phyloP scores from a whole-genome alignment of 2,797 vertebrate genomes.

The Fundulus diaphanus region DNA sequence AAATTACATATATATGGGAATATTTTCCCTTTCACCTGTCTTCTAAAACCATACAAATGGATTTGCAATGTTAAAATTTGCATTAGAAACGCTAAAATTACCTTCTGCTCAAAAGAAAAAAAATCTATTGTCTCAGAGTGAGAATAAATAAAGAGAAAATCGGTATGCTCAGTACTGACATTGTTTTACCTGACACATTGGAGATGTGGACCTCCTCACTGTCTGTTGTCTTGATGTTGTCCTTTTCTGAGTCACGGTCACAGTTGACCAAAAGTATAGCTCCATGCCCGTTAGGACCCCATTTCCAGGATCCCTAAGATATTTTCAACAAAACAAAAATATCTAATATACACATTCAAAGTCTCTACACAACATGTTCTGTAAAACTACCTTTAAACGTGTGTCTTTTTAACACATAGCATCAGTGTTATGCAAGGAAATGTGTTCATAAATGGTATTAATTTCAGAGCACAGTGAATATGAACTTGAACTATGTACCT shows the following conservation, averaged over 20 bases:
- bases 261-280: constrained; percentile 93
- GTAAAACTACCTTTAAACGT: background rate
- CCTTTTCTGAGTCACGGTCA: constrained; percentile 84
- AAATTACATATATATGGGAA: background rate
- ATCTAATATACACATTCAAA: background rate
- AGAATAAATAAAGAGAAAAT: too few species aligned
- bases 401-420: background rate
- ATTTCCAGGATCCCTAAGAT: constrained; percentile 87
- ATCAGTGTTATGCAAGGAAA: background rate
- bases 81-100: too few species aligned
- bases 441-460: background rate
- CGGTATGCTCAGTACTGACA: too few species aligned
- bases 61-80: too few species aligned
- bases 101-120: too few species aligned
- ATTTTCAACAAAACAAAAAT: background rate
- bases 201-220: constrained; percentile 29
- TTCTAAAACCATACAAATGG: background rate
- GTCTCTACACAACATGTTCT: background rate
- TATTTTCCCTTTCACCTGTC: background rate
- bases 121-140: too few species aligned
- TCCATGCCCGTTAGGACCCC: constrained; percentile 88
- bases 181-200: constrained; percentile 72
- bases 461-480: background rate
- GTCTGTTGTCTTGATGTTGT: constrained; percentile 57
- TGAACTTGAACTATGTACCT: too few species aligned